These are phyloP conservation scores for Nylanderia fulva DNA, from an alignment of 1,140 invertebrate genomes.

Conservation along the genomic window DNA sequence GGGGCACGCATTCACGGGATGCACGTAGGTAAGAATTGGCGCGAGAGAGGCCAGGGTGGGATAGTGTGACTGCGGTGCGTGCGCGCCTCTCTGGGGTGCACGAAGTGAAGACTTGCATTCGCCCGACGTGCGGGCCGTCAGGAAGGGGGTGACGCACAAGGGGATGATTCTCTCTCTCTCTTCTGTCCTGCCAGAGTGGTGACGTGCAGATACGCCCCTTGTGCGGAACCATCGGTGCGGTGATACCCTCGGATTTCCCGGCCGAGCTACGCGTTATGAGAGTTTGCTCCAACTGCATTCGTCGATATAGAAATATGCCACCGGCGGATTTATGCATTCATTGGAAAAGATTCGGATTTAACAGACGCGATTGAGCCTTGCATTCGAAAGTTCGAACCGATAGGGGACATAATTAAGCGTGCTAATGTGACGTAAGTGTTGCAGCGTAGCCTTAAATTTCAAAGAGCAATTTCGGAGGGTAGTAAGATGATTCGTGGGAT, in stretches of 20 bases:
- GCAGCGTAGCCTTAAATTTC: neutral
- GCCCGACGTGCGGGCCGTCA: conserved; percentile 60
- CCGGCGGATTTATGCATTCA: conserved; percentile 17
- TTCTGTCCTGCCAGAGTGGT: conserved; percentile 35
- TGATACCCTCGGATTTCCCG: conserved; percentile 85
- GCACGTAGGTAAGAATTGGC: conserved; percentile 67
- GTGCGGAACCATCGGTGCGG: conserved; percentile 84
- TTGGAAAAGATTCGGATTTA: conserved; percentile 27
- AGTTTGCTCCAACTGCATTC: conserved; percentile 28
- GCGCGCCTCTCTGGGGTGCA: conserved; percentile 72
- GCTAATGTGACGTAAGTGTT: conserved; percentile 30
- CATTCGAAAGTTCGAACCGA: neutral
- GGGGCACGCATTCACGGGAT: conserved; percentile 68
- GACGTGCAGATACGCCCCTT: conserved; percentile 82
- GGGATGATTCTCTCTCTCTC: conserved; percentile 18
- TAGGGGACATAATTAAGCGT: conserved; percentile 36
- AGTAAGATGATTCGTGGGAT: neutral
- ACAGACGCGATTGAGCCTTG: neutral
- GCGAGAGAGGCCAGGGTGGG: conserved; percentile 13
- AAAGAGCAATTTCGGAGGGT: neutral
- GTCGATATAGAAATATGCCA: conserved; percentile 20
- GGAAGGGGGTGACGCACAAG: conserved; percentile 24
- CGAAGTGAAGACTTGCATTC: conserved; percentile 60
- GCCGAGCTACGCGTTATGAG: conserved; percentile 74
- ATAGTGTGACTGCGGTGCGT: conserved; percentile 74